phyloP scores from a whole-genome alignment of 2,113 vertebrate genomes.

The Anhinga anhinga region DNA sequence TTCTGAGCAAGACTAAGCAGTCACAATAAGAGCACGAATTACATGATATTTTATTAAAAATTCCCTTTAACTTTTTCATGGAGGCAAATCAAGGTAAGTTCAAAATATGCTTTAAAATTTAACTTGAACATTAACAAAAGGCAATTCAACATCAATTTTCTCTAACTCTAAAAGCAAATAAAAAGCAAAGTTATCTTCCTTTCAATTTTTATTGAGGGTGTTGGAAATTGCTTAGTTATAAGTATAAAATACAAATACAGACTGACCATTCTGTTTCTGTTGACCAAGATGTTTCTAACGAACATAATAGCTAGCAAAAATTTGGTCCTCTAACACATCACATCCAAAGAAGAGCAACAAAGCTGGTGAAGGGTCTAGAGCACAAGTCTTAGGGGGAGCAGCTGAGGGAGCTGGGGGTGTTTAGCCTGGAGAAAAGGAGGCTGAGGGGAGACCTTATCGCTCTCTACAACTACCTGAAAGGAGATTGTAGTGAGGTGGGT shows the following conservation, averaged over 20 bases:
- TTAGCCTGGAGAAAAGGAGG: neutral
- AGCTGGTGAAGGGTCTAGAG: neutral
- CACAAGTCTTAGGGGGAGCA: fast-evolving
- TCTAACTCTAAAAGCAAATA: neutral
- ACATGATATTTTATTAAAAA: neutral
- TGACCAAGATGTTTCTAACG: neutral
- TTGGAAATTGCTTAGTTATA: neutral
- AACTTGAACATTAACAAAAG: neutral
- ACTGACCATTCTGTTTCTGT: neutral
- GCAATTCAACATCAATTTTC: neutral
- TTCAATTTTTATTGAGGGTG: neutral
- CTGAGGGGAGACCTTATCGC: neutral
- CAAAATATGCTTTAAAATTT: neutral
- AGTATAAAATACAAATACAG: neutral
- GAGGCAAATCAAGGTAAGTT: neutral
- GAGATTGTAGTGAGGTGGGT: too few relatives aligned
- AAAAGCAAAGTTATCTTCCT: neutral
- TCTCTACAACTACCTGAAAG: neutral
- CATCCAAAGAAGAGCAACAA: neutral
- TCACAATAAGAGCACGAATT: neutral
- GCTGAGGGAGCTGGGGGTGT: neutral
- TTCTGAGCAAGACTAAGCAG: neutral
- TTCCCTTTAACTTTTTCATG: neutral
- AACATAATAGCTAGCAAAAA: neutral
- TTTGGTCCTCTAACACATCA: neutral